Base-by-base conservation (phyloP, 2,113 vertebrate species). In the Ptilorrhoa leucosticta region DNA sequence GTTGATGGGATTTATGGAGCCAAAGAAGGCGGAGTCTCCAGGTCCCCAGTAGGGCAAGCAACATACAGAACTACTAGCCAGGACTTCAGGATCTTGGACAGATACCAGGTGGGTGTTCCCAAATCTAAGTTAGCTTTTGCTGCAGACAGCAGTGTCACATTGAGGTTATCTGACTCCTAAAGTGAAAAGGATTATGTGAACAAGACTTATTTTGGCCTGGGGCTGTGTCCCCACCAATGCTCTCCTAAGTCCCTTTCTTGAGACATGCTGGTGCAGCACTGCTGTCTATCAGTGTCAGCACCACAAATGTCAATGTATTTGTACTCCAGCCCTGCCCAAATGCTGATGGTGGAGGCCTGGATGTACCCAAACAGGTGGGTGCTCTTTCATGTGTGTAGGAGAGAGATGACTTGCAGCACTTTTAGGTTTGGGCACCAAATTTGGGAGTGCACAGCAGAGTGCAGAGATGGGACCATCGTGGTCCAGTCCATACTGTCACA, bases 71-170 rank as follows among this genome's bases (percentile, higher is more conserved):
- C 98, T 58, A 98, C 97, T 90, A 98, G 99, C 94, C 98, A 98
- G 87, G 99, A 99, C 94, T 98, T 98, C 85, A 97, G 99, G 27
- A 99, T 99, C 53, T 98, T 99, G 31, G 99, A 99, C 94, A 98
- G 99, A n/a, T 99, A 99, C 94, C 99, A 99, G 98, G 99, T 99
- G 90, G 89, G 78, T 71, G 15, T 63, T 80, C 51, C 30, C 17
- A 57, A 42, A 53, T 13, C 10, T 60, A 33, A 61, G 11, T 33
- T 35, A 40, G 64, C 51, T 89, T 80, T 89, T 57, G 26, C 64
- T 58, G 16, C 48, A 53, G 48, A 21, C 18, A 72, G 71, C 10
- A 14, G 35, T 42, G 53, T 94, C 45, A 47, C 11, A 13, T 28
- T 70, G 45, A 66, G 65, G 48, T 91, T 80, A 23, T 28, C 57